Percentiles rank a stretch among this genome's conserved stretches.
phyloP scores from a whole-genome alignment of 2,888 invertebrate genomes.

The Apotomis turbidana region DNA sequence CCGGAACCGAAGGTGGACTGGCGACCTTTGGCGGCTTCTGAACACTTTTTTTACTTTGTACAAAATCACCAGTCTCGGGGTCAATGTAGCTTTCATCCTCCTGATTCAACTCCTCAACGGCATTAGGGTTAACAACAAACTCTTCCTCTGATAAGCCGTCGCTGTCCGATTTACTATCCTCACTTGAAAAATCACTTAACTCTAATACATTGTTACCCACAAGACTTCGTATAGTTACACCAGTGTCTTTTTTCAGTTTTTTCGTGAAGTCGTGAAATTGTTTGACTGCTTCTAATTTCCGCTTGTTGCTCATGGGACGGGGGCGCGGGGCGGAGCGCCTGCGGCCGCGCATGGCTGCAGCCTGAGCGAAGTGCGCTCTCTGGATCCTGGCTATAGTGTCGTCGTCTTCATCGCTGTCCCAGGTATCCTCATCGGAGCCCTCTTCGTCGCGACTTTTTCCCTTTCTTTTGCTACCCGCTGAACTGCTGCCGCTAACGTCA shows the following conservation, averaged over 20 bases:
- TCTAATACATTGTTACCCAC: slow-evolving; percentile 79
- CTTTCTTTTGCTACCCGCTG: slow-evolving; percentile 65
- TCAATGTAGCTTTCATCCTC: slow-evolving; percentile 81
- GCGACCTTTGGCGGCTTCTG: slow-evolving; percentile 50
- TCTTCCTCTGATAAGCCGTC: slow-evolving; percentile 80
- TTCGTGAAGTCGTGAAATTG: slow-evolving; percentile 80
- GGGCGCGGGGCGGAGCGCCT: slow-evolving; percentile 68
- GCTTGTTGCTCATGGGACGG: slow-evolving; percentile 76
- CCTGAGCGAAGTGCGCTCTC: slow-evolving; percentile 76
- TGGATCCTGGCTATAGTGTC: slow-evolving; percentile 79
- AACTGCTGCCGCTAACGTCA: slow-evolving; percentile 67
- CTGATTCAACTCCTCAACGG: slow-evolving; percentile 74
- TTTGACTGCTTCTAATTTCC: slow-evolving; percentile 81
- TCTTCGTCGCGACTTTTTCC: slow-evolving; percentile 63
- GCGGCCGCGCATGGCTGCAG: slow-evolving; percentile 74
- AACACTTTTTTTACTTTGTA: slow-evolving; percentile 57
- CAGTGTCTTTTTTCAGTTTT: slow-evolving; percentile 81
- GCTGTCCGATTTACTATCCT: slow-evolving; percentile 73
- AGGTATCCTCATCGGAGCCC: slow-evolving; percentile 69
- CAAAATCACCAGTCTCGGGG: slow-evolving; percentile 79
- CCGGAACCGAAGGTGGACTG: slow-evolving; percentile 44
- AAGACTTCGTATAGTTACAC: slow-evolving; percentile 77
- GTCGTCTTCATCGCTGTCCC: slow-evolving; percentile 78
- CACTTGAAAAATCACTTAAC: slow-evolving; percentile 78
- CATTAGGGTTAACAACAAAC: slow-evolving; percentile 77